Evolutionary conservation across 2,797 vertebrate species (phyloP), one percentile per base, ranked within the genome.

Genomic region (Gobionotothen gibberifrons): DNA sequence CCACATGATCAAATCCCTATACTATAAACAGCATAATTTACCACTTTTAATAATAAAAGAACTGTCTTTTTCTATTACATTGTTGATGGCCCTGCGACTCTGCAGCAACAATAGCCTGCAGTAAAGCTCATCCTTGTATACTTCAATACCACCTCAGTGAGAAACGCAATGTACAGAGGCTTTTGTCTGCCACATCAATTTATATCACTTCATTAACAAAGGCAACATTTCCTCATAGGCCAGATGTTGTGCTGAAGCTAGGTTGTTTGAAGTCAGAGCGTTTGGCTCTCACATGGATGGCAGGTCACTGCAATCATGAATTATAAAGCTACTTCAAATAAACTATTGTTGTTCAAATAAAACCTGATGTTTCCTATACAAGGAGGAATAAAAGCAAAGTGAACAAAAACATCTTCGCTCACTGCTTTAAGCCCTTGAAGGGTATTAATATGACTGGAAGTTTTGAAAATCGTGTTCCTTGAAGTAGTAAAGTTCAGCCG

Each of bases 141-240:
- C 75, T 76, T 82, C 79, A 76, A 80, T 78, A 76, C 60, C 80
- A 86, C 83, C 84, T 78, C 82, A 51, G 84, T 44, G 69, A 72
- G 74, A 84, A 76, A 21, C 44, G 10, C 76, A 83, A 86, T 26
- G 79, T 82, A 78, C 87, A 79, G 78, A 75, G 84, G 81, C 89
- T 86, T 92, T 92, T 86, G 89, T 90, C 87, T 91, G 91, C 69
- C 90, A 92, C 86, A 86, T 91, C 90, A 89, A 90, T 90, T 93
- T 80, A 78, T 78, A 87, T 90, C 87, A 86, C 65, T 82, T 89
- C 75, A 90, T 91, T 91, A 92, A 91, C 90, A 91, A 88, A 88
- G 92, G 87, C 87, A 91, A 85, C 77, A 82, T 85, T 90, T 91
- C 85, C 86, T 90, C 64, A 0, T 69, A 46, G 87, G 72, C 71